A percentile compares a stretch with the other conserved stretches of the same genome.
These are phyloP conservation scores for Alosa alosa DNA, from an alignment of 2,113 vertebrate species.

Conservation along the genomic window DNA sequence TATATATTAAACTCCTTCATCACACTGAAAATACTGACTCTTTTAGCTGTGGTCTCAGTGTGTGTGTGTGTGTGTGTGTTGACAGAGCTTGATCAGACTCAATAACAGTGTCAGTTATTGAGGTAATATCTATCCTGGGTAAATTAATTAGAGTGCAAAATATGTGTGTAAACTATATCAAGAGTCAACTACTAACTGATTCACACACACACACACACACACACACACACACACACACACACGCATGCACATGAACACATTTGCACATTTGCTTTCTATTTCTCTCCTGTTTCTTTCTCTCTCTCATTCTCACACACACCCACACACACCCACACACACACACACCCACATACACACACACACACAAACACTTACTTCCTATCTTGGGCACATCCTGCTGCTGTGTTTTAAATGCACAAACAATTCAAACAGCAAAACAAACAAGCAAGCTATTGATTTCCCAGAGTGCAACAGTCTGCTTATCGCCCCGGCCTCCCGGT, in stretches of 20 bases:
- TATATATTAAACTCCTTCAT: conserved; percentile 3
- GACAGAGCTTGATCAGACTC: conserved; percentile 34
- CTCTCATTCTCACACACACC: too few relatives aligned
- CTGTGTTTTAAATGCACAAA: conserved; percentile 75
- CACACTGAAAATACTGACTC: neutral
- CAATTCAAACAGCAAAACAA: conserved; percentile 89
- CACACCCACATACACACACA: too few relatives aligned
- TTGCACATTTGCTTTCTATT: neutral
- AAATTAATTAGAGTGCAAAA: conserved; percentile 71
- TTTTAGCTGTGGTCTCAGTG: neutral
- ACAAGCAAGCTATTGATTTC: conserved; percentile 81
- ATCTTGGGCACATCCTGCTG: conserved; percentile 67
- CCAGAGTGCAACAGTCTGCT: conserved; percentile 79
- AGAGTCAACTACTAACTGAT: conserved; percentile 50
- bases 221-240: too few relatives aligned
- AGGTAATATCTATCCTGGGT: conserved; percentile 51
- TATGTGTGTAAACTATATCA: conserved; percentile 67
- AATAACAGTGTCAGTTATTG: neutral
- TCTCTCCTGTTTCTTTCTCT: too few relatives aligned
- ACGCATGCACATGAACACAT: neutral
- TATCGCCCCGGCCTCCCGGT: conserved; percentile 73
- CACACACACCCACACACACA: too few relatives aligned
- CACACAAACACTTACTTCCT: conserved; percentile 44
- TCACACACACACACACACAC: too few relatives aligned
- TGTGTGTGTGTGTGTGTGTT: neutral